Evolutionary conservation across 2,888 invertebrate species (phyloP), one percentile per base, ranked within the genome.

Genomic region (Thera britannica): DNA sequence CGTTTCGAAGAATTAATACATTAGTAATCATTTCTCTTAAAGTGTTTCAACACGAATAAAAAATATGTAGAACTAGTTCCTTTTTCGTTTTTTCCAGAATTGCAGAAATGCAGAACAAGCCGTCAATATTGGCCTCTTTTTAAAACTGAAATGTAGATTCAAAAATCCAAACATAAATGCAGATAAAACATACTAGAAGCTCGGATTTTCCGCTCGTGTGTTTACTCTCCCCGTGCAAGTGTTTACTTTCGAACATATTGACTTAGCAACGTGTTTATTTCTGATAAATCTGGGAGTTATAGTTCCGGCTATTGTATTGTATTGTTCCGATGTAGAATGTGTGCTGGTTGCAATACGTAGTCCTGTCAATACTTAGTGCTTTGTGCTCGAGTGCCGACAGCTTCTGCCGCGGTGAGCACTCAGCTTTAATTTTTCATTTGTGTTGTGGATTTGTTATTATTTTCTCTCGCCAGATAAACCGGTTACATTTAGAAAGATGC

Each of bases 181-280:
- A 72, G 77, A 69, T 76, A 79, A 77, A 73, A 78, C 75, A 77
- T 75, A 77, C 77, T 76, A 78, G 78, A 75, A 68, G 70, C 76
- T 72, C 71, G 76, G 74, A 78, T 74, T 75, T 70, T 71, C 72
- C 79, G 70, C 70, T 60, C 55, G 71, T 68, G 59, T 82, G 78
- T 83, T 79, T 77, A 69, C 75, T 58, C 68, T 34, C 3, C 8
- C 23, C 76, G 71, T 71, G 67, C 71, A 67, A 71, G 75, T 79
- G 77, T 83, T 83, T 82, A 75, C 74, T 60, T 60, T 67, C 41
- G 57, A 66, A 71, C 74, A 78, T 83, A 80, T 81, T 82, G 78
- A 79, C 75, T 78, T 76, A 74, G 72, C 75, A 76, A 73, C 68
- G 73, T 75, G 71, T 79, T 79, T 78, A 76, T 77, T 69, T 65